These are phyloP conservation scores for Sussaba pulchella DNA, from an alignment of 2,888 invertebrate species.

Conservation along the genomic window DNA sequence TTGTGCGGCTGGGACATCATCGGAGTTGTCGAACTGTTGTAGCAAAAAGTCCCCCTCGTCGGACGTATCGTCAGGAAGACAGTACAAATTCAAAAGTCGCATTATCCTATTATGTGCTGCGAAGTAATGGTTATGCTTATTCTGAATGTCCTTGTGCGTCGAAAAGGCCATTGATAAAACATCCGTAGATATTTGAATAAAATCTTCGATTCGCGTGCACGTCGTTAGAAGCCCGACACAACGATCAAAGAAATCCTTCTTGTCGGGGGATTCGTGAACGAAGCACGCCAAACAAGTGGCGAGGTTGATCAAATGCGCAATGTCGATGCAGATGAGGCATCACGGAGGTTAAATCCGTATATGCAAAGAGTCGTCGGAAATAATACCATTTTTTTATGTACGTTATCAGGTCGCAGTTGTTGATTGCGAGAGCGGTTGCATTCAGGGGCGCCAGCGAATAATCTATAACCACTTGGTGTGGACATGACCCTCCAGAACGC, in stretches of 20 bases:
- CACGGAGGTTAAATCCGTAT: constrained; percentile 20
- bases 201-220: constrained; percentile 45
- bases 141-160: constrained; percentile 41
- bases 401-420: constrained; percentile 57
- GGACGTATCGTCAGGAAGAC: constrained; percentile 1
- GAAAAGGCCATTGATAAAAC: constrained; percentile 49
- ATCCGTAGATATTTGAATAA: constrained; percentile 42
- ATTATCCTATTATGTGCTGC: constrained; percentile 54
- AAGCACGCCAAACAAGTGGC: constrained; percentile 66
- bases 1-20: not conserved
- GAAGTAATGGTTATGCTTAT: constrained; percentile 49
- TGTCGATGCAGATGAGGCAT: constrained; percentile 68
- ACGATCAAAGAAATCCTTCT: constrained; percentile 69
- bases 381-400: constrained; percentile 64
- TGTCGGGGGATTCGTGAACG: constrained; percentile 15
- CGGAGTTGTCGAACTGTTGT: not conserved
- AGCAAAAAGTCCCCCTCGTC: not conserved
- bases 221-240: constrained; percentile 56
- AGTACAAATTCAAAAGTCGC: constrained; percentile 20
- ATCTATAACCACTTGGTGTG: constrained; percentile 66
- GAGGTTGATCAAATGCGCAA: constrained; percentile 71
- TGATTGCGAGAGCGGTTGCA: constrained; percentile 66
- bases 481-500: constrained; percentile 64
- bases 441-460: constrained; percentile 69
- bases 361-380: not conserved